Evolutionary conservation across 2,113 vertebrate species (phyloP), one percentile per base, ranked within the genome.

Genomic region (Gorilla gorilla): DNA sequence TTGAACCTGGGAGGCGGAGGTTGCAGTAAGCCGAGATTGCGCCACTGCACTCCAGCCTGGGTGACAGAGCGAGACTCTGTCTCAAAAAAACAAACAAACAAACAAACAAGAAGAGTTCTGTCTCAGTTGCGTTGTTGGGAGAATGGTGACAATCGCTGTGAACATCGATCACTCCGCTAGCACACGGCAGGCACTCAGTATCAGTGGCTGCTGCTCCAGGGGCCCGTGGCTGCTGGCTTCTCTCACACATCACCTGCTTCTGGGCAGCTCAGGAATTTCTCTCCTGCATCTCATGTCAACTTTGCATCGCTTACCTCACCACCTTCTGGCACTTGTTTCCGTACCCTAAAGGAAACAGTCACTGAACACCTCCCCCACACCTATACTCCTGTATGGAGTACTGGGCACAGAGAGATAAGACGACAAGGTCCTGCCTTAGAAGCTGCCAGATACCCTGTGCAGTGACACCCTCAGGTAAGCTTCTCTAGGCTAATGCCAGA

Each of bases 131-230:
- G 18, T 32, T 25, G 11, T 12, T 23, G 50, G 38, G 66, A 55
- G 35, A 76, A 30, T 0, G 2, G 32, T 43, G 61, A 45, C 25
- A 2, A 43, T 57, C 38, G 2, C 1, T 22, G 82, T 17, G 61
- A 38, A n/a, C 23, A 7, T 57, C 30, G 14, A 25, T 16, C 0
- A 0, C 38, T 40, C 6, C 1, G 0, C 8, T 1, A 20, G 45
- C 35, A 35, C 35, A 9, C 7, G 17, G 68, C 14, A 48, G 80
- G 68, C 13, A 6, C 38, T 22, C 45, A 0, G 5, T 5, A 9
- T 17, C 52, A 0, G 5, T 5, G 9, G 30, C 57, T 10, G 27
- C 85, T 59, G 40, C 18, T 25, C 8, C 6, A 6, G 72, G 57
- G 50, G 6, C 3, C 57, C 2, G 7, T 3, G 68, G 35, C 92